A percentile compares a stretch with the other conserved stretches of the same genome.
Conservation (phyloP, 1,140 invertebrate species). For the Drosophila novamexicana region DNA sequence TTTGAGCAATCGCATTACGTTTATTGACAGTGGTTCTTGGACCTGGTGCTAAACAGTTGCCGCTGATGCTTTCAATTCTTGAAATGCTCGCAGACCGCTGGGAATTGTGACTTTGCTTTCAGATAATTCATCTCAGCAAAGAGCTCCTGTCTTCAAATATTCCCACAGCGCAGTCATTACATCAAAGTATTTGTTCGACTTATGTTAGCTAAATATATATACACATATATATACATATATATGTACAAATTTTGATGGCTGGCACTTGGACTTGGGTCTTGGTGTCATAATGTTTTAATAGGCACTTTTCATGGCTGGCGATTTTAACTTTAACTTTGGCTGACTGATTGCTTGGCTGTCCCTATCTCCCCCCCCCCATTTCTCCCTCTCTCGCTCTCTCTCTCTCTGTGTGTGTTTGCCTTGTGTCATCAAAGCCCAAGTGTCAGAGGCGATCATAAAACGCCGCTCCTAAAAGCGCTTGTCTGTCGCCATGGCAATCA, state of each 20-base stretch:
- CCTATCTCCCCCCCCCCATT: neutral
- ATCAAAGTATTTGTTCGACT: slow-evolving; percentile 22
- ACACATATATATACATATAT: slow-evolving; percentile 24
- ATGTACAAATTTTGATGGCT: slow-evolving; percentile 25
- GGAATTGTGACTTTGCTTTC: slow-evolving; percentile 52
- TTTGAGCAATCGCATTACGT: too few species aligned
- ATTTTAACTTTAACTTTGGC: slow-evolving; percentile 37
- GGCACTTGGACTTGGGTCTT: slow-evolving; percentile 9
- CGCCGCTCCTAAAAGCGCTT: slow-evolving; percentile 26
- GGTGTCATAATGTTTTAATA: slow-evolving; percentile 78
- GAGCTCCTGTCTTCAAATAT: slow-evolving; percentile 62
- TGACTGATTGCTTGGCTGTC: slow-evolving; percentile 50
- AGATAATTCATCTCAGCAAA: slow-evolving; percentile 65
- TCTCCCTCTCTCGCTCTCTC: neutral
- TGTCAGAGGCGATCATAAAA: slow-evolving; percentile 42
- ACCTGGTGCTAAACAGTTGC: slow-evolving; percentile 39
- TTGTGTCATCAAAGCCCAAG: slow-evolving; percentile 33
- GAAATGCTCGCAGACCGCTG: slow-evolving; percentile 41
- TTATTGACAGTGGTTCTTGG: slow-evolving; percentile 3
- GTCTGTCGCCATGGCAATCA: slow-evolving; percentile 46
- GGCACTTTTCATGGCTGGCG: slow-evolving; percentile 56
- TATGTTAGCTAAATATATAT: slow-evolving; percentile 17
- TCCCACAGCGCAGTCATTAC: slow-evolving; percentile 47
- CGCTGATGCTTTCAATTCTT: slow-evolving; percentile 34
- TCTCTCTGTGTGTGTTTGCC: slow-evolving; percentile 5